phyloP scores from a whole-genome alignment of 2,797 vertebrate genomes.

The Dromococcyx pavoninus region DNA sequence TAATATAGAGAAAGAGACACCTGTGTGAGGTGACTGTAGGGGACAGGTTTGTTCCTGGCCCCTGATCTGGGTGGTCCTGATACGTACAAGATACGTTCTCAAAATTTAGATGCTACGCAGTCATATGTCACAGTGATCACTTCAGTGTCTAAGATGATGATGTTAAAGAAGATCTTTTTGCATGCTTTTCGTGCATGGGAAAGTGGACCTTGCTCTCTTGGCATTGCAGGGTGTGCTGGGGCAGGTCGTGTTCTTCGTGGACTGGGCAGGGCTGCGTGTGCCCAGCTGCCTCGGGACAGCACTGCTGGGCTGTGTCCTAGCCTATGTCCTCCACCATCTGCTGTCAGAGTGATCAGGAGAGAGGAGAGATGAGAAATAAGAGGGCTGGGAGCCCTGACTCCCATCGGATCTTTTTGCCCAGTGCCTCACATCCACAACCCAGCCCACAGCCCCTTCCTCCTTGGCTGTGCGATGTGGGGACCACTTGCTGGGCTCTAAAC shows the following conservation, averaged over 20 bases:
- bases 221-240: conserved; percentile 24
- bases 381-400: background rate
- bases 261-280: background rate
- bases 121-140: rapidly evolving
- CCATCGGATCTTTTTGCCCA: rapidly evolving
- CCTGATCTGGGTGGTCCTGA: rapidly evolving
- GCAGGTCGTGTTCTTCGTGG: background rate
- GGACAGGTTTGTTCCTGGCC: too few relatives aligned
- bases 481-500: background rate
- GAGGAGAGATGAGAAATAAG: rapidly evolving
- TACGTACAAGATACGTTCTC: rapidly evolving
- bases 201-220: background rate
- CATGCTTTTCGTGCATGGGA: background rate
- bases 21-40: too few relatives aligned
- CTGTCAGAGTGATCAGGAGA: background rate
- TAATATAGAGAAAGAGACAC: rapidly evolving
- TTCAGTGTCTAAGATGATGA: rapidly evolving
- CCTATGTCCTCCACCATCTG: background rate
- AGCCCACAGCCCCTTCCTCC: background rate
- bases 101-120: background rate
- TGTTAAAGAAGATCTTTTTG: rapidly evolving
- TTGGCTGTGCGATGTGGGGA: rapidly evolving
- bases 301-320: conserved; percentile 41
- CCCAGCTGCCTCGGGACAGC: background rate
- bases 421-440: rapidly evolving